These are phyloP conservation scores for Meandrina meandrites DNA, from an alignment of 92 coral and sea anemone genomes.

Conservation along the genomic window DNA sequence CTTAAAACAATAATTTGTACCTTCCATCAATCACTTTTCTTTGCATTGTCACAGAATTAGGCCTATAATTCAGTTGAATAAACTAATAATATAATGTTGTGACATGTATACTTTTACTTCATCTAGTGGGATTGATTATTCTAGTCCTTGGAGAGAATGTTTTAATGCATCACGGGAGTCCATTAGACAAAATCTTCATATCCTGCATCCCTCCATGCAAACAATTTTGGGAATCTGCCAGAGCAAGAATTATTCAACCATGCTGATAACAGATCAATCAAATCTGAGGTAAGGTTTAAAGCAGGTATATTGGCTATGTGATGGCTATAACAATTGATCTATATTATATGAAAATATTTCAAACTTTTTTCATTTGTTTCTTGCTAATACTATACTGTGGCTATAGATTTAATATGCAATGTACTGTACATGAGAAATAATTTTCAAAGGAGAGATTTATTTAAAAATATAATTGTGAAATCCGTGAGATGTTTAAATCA, in stretches of 20 bases:
- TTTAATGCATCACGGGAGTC: slow-evolving; percentile 81
- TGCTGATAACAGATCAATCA: slow-evolving; percentile 91
- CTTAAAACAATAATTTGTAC: too few species aligned
- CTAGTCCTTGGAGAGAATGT: slow-evolving; percentile 99
- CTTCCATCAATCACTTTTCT: too few species aligned
- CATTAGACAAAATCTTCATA: slow-evolving; percentile 80
- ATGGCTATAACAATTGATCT: neutral
- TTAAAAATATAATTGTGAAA: too few species aligned
- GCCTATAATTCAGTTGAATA: neutral
- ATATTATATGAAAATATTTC: neutral
- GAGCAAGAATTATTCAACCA: slow-evolving; percentile 83
- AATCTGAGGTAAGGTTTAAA: slow-evolving; percentile 66
- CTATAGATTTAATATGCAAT: too few species aligned
- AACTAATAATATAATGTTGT: too few species aligned
- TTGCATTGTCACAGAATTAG: too few species aligned
- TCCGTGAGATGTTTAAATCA: too few species aligned
- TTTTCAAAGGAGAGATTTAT: too few species aligned
- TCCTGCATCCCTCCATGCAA: slow-evolving; percentile 96
- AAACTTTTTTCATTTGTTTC: too few species aligned
- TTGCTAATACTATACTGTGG: too few species aligned
- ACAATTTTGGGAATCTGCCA: slow-evolving; percentile 93
- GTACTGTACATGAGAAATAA: too few species aligned
- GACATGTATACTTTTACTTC: neutral
- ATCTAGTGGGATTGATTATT: slow-evolving; percentile 89
- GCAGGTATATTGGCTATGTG: neutral